These are phyloP conservation scores for Ochropacha duplaris DNA, from an alignment of 2,888 invertebrate genomes.

Conservation along the genomic window DNA sequence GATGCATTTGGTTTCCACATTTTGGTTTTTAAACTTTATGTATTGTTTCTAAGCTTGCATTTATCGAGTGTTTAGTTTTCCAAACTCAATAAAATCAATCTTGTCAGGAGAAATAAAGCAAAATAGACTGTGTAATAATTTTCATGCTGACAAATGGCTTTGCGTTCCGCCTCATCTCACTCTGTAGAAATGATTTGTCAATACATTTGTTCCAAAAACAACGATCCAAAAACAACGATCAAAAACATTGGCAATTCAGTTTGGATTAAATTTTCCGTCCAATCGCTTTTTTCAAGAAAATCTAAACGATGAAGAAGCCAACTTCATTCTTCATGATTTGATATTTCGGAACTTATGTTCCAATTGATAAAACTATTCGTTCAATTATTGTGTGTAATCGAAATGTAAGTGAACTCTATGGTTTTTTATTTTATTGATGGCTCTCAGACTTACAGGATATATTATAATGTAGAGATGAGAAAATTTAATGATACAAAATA, in stretches of 20 bases:
- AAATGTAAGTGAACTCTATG: too few relatives aligned
- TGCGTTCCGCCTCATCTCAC: not conserved
- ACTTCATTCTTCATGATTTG: not conserved
- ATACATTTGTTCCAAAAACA: not conserved
- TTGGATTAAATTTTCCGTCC: not conserved
- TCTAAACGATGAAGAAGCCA: not conserved
- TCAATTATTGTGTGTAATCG: too few relatives aligned
- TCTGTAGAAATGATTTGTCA: not conserved
- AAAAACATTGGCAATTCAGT: not conserved
- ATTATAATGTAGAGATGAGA: not conserved
- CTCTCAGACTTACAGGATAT: conserved; percentile 3
- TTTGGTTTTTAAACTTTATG: too few relatives aligned
- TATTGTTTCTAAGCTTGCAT: too few relatives aligned
- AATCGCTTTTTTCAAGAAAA: not conserved
- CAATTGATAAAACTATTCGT: too few relatives aligned
- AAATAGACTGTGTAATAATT: not conserved
- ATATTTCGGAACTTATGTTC: not conserved
- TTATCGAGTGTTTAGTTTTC: not conserved
- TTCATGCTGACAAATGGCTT: not conserved
- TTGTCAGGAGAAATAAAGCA: not conserved
- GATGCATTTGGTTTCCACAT: too few relatives aligned
- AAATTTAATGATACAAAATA: conserved; percentile 7
- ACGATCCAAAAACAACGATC: not conserved
- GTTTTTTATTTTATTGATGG: not conserved
- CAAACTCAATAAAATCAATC: not conserved